These are phyloP conservation scores for Scaptomyza tumidula DNA, from an alignment of 2,888 invertebrate species.

Conservation along the genomic window DNA sequence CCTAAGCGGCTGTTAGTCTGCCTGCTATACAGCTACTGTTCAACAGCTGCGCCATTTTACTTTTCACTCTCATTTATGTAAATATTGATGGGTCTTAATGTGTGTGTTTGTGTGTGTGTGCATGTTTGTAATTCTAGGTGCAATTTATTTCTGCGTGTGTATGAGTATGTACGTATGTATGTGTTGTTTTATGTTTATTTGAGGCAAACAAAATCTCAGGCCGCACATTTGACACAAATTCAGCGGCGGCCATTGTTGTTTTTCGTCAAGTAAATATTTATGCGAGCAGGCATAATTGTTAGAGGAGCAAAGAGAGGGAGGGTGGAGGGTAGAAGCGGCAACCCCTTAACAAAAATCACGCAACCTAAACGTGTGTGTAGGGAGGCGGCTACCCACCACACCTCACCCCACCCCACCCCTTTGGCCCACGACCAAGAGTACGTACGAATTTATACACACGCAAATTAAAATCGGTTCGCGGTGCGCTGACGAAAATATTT, in stretches of 20 bases:
- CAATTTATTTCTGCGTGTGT: conserved; percentile 8
- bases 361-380: conserved; percentile 43
- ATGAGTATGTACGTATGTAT: conserved; percentile 3
- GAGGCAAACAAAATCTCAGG: conserved; percentile 68
- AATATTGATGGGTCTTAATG: conserved; percentile 10
- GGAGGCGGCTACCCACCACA: conserved; percentile 7
- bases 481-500: conserved; percentile 48
- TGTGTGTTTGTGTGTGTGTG: conserved; percentile 21
- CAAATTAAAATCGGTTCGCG: conserved; percentile 49
- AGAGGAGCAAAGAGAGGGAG: background rate
- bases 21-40: background rate
- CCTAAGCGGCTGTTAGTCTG: conserved; percentile 17
- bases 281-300: conserved; percentile 47
- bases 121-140: conserved; percentile 21
- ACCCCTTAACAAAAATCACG: conserved; percentile 61
- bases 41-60: conserved; percentile 44
- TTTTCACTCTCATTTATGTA: conserved; percentile 35
- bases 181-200: conserved; percentile 57
- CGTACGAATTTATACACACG: conserved; percentile 13
- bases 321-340: conserved; percentile 9
- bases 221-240: conserved; percentile 75
- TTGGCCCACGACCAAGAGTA: background rate
- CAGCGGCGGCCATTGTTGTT: conserved; percentile 44
- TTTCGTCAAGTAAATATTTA: conserved; percentile 62
- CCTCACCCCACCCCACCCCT: conserved; percentile 16